phyloP scores from a whole-genome alignment of 2,797 vertebrate species.

The Cephalopachus bancanus region DNA sequence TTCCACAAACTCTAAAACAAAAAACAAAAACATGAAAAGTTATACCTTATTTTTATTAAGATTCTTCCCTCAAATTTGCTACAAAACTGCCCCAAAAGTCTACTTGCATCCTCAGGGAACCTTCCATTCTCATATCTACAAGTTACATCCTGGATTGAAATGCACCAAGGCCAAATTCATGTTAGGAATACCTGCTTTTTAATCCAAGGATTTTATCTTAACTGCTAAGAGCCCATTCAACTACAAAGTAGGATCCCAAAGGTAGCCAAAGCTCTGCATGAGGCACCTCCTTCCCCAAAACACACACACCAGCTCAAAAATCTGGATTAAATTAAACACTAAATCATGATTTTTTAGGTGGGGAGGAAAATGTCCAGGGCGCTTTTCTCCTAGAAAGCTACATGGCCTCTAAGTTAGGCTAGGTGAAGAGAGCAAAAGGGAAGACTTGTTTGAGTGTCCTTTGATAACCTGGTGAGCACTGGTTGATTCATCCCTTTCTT shows the following conservation, averaged over 20 bases:
- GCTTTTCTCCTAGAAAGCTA: not conserved
- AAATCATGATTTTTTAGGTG: not conserved
- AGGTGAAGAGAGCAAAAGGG: not conserved
- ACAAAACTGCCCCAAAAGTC: slow-evolving; percentile 30
- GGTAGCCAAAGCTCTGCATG: not conserved
- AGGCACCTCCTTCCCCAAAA: not conserved
- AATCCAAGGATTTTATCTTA: not conserved
- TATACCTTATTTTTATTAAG: slow-evolving; percentile 15
- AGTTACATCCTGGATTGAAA: slow-evolving; percentile 33
- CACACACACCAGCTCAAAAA: slow-evolving; percentile 1
- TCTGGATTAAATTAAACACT: not conserved
- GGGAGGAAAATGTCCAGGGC: not conserved
- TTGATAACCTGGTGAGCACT: not conserved
- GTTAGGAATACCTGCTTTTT: slow-evolving; percentile 4
- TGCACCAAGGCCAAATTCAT: not conserved
- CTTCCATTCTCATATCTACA: slow-evolving; percentile 17
- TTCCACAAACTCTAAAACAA: slow-evolving; percentile 23
- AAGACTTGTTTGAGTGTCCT: not conserved
- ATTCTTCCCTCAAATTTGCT: not conserved
- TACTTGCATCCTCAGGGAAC: not conserved
- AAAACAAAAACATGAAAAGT: not conserved
- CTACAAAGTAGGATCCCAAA: not conserved
- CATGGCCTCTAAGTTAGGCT: not conserved
- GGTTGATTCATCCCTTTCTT: not conserved
- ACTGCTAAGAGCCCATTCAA: slow-evolving; percentile 6